A percentile compares a stretch with the other conserved stretches of the same genome.
Evolutionary conservation across 2,113 vertebrate species (phyloP).

Genomic region (Turdus rufiventris): DNA sequence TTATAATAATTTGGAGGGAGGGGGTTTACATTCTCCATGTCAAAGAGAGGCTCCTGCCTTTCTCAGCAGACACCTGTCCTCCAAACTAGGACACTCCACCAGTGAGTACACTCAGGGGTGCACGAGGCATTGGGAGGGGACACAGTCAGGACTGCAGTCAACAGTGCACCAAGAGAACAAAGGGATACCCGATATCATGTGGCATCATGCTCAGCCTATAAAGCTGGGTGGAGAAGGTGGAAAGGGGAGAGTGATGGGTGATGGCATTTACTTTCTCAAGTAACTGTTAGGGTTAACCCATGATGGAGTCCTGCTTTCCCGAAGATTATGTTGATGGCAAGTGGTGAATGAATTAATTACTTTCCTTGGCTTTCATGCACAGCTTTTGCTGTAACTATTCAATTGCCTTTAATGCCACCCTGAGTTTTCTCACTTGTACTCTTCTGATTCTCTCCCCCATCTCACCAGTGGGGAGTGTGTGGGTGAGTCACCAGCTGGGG

Average conservation of each 20-base stretch:
- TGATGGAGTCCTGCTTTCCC: background rate
- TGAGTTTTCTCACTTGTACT: background rate
- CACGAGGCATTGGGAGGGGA: background rate
- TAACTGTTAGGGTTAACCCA: rapidly evolving
- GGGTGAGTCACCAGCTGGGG: rapidly evolving
- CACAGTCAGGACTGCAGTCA: background rate
- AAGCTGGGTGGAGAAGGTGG: background rate
- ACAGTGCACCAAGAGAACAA: background rate
- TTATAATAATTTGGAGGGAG: no score
- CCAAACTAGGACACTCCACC: no score
- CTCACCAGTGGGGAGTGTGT: rapidly evolving
- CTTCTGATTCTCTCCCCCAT: background rate
- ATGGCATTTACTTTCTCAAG: background rate
- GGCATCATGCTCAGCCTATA: background rate
- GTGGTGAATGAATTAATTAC: background rate
- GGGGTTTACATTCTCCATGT: no score
- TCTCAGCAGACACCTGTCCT: no score
- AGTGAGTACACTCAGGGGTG: rapidly evolving
- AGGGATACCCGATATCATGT: background rate
- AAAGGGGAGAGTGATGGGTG: background rate
- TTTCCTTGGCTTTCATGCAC: rapidly evolving
- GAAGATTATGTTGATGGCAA: background rate
- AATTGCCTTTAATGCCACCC: background rate
- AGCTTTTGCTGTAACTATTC: background rate
- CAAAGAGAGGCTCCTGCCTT: no score